A percentile compares a stretch with the other conserved stretches of the same genome.
These are phyloP conservation scores for Muscidifurax raptorellus DNA, from an alignment of 1,140 invertebrate genomes.

Conservation along the genomic window DNA sequence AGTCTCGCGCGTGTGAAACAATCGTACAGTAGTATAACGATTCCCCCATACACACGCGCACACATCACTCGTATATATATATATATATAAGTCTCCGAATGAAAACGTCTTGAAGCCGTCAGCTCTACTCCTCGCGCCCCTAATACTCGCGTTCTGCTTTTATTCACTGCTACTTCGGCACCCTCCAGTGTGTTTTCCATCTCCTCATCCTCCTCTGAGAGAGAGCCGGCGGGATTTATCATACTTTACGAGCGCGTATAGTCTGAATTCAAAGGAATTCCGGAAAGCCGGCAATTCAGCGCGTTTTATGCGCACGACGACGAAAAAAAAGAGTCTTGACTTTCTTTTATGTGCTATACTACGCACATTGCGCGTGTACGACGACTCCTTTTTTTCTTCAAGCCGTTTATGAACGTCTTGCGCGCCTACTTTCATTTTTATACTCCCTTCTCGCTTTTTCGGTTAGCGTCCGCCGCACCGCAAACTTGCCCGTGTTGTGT, in stretches of 20 bases:
- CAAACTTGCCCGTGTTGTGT: neutral
- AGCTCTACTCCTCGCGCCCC: no score
- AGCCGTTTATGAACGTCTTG: neutral
- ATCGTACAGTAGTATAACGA: no score
- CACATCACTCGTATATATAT: no score
- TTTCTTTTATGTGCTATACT: neutral
- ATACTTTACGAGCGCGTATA: neutral
- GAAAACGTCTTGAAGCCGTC: neutral
- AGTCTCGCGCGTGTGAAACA: no score
- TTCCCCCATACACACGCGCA: no score
- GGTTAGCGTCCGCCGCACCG: neutral
- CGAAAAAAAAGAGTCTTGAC: neutral
- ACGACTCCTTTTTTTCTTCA: neutral
- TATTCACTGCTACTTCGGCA: neutral
- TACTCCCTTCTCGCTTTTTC: neutral
- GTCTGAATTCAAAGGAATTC: slow-evolving; percentile 21
- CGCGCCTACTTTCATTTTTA: slow-evolving; percentile 2
- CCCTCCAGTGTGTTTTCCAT: neutral
- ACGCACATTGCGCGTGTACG: neutral
- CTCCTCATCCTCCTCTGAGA: neutral
- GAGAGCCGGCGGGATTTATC: neutral
- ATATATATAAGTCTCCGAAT: neutral
- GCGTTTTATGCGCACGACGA: neutral
- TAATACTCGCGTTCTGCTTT: neutral
- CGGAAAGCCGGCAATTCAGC: slow-evolving; percentile 19